Conservation (phyloP, 2,113 vertebrate genomes). For the Pheucticus melanocephalus region DNA sequence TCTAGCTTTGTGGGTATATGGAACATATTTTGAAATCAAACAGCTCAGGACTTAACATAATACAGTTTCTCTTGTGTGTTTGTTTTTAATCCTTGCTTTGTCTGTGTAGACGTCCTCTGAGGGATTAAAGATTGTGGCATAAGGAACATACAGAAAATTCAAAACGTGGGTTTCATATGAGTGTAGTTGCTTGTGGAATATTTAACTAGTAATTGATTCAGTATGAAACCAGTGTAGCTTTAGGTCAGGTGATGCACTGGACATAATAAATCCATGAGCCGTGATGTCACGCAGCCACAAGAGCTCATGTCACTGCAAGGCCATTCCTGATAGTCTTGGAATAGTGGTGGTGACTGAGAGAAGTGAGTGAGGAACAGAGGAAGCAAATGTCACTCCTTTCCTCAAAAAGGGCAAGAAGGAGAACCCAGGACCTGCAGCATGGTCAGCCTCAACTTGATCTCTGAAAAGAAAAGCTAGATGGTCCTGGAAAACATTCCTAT, state of each 20-base stretch:
- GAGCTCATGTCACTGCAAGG: not conserved
- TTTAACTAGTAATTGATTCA: not conserved
- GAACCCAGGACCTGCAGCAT: not conserved
- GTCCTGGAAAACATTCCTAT: not conserved
- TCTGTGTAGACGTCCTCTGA: not conserved
- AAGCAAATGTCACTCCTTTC: not conserved
- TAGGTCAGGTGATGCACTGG: not conserved
- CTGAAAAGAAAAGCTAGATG: not conserved
- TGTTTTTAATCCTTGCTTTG: not conserved
- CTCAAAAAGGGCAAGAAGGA: not conserved
- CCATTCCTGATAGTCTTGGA: not conserved
- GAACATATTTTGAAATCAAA: not conserved
- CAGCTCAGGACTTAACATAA: not conserved
- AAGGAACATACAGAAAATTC: not conserved
- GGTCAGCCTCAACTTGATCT: not conserved
- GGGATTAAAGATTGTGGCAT: not conserved
- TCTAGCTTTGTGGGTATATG: not conserved
- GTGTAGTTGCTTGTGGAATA: not conserved
- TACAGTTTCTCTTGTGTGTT: not conserved
- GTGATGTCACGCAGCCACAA: not conserved
- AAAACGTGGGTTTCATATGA: not conserved
- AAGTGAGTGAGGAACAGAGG: not conserved
- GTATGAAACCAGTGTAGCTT: not conserved
- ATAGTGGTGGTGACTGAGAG: rapidly evolving
- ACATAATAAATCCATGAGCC: rapidly evolving